Conservation (phyloP, 2,888 invertebrate species). For the Pediacus dermestoides region DNA sequence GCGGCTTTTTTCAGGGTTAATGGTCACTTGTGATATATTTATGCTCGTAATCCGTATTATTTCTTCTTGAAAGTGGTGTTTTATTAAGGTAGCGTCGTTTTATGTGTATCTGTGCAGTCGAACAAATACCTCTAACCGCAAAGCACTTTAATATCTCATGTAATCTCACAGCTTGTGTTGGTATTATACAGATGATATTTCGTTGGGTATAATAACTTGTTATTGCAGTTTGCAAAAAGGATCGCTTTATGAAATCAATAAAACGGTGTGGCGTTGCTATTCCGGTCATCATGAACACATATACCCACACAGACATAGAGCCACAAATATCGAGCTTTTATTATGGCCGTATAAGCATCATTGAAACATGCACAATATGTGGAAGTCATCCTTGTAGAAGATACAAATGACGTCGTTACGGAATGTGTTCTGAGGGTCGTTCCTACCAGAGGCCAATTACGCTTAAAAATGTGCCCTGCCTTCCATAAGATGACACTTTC, state of each 20-base stretch:
- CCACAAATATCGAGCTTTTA: conserved; percentile 13
- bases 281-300: conserved; percentile 5
- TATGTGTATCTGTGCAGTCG: conserved; percentile 6
- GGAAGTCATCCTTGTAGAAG: conserved; percentile 29
- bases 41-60: conserved; percentile 8
- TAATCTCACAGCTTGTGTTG: conserved; percentile 5
- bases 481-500: conserved; percentile 34
- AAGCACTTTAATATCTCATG: conserved; percentile 8
- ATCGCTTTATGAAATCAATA: conserved; percentile 5
- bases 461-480: conserved; percentile 31
- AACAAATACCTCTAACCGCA: conserved; percentile 8
- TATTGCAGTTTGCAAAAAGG: conserved; percentile 7
- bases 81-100: conserved; percentile 12
- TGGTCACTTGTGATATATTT: conserved; percentile 11
- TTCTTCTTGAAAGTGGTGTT: conserved; percentile 10
- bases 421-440: conserved; percentile 34
- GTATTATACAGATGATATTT: conserved; percentile 3
- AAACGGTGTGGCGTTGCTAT: conserved; percentile 4
- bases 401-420: conserved; percentile 40
- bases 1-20: no score
- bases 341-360: conserved; percentile 25
- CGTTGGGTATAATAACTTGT: conserved; percentile 8
- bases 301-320: not conserved
- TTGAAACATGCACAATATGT: conserved; percentile 30
- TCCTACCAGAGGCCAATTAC: conserved; percentile 33